Evolutionary conservation across 2,797 vertebrate species (phyloP), one percentile per base, ranked within the genome.

Genomic region (Cyprinodon diabolis): DNA sequence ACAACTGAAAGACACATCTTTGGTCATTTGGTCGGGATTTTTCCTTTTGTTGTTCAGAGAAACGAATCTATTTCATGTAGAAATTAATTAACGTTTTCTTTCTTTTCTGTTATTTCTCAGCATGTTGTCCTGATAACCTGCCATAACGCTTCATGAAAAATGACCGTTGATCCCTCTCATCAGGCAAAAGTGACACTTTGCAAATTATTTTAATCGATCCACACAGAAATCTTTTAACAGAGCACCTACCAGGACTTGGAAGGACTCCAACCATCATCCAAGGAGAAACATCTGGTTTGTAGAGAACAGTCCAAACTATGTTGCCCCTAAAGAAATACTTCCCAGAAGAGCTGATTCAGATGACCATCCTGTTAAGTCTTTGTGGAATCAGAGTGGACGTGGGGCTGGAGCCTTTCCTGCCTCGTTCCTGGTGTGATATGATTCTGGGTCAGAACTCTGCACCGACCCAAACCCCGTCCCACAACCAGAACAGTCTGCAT

Each of bases 321-420:
- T 67, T 96, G 90, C 95, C 95, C 91, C 88, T 97, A 85, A 98
- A 99, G 94, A 98, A 98, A 87, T 97, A 97, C 91, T 96, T 98
- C 90, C 97, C 95, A 0, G 97, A 99, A 88, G 97, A 97, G 84
- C 96, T 98, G 17, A 96, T 98, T 90, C 97, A 98, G 91, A 93
- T 98, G 93, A 96, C 96, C 89, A 97, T 99, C 84, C 94, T 99
- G 77, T 95, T 99, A 71, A 98, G 97, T 87, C 90, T 98, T 71
- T 93, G 96, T 37, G 96, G 97, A 3, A 91, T 97, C 60, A 93
- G 94, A 21, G 94, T 98, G 83, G 96, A 98, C 58, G 94, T 98
- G 90, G 97, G 96, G 80, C 94, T 98, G 90, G 97, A 97, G 84
- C 93, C 95, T 30, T 96, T 96, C 90, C 93, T 97, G 10, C 94